Evolutionary conservation across 2,797 vertebrate species (phyloP).

Genomic region (Nannoperca australis): DNA sequence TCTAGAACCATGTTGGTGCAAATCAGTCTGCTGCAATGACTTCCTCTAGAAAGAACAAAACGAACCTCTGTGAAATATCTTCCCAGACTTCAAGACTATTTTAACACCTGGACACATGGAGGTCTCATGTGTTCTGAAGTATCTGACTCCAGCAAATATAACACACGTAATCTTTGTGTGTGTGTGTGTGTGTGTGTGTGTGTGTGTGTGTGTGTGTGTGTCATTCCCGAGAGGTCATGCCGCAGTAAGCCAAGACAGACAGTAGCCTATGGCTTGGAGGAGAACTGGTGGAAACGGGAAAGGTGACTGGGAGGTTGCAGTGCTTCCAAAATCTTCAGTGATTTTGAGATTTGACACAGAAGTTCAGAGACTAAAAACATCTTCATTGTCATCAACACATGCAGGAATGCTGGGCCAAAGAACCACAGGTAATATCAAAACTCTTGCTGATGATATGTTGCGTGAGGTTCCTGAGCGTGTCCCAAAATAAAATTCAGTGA

Average conservation of each 20-base stretch:
- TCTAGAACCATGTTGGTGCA: constrained; percentile 14
- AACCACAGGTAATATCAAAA: not conserved
- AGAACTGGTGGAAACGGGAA: constrained; percentile 7
- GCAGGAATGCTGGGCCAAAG: not conserved
- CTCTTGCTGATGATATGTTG: not conserved
- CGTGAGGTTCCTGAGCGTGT: not conserved
- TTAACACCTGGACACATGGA: constrained; percentile 27
- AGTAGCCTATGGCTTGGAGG: not conserved
- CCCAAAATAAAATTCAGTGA: not conserved
- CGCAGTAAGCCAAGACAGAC: not conserved
- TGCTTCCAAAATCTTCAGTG: not conserved
- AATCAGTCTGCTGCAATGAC: constrained; percentile 30
- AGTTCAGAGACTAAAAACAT: constrained; percentile 1
- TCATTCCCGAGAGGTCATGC: constrained; percentile 28
- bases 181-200: constrained; percentile 1
- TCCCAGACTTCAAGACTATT: constrained; percentile 30
- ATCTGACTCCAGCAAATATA: constrained; percentile 44
- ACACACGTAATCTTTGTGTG: constrained; percentile 29
- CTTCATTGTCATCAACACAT: too few species aligned
- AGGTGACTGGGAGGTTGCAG: not conserved
- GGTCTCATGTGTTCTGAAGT: constrained; percentile 33
- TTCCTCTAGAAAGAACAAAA: constrained; percentile 17
- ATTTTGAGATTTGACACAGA: not conserved
- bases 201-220: constrained; percentile 20
- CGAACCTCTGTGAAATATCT: constrained; percentile 20